phyloP scores from a whole-genome alignment of 2,113 vertebrate species.

The Triplophysa rosa region DNA sequence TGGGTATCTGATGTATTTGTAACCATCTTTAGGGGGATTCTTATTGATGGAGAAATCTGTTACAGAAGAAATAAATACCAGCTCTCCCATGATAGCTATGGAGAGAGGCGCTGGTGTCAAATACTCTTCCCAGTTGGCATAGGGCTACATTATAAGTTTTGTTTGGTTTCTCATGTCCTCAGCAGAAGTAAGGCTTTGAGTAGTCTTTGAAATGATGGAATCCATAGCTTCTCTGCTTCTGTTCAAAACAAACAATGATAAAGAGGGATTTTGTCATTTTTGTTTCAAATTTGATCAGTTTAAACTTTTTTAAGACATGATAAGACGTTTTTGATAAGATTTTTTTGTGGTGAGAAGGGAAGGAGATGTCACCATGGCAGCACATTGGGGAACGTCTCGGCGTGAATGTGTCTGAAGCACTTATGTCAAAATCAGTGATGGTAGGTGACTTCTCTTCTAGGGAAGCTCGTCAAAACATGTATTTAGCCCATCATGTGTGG shows the following conservation, averaged over 20 bases:
- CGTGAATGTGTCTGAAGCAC: no score
- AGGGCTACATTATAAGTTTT: constrained; percentile 42
- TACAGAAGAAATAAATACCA: constrained; percentile 11
- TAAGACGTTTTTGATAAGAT: no score
- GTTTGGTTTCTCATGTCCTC: constrained; percentile 47
- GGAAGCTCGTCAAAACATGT: no score
- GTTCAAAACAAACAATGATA: neutral
- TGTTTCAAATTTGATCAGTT: no score
- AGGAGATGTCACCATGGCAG: no score
- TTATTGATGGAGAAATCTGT: constrained; percentile 47
- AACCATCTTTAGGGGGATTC: constrained; percentile 42
- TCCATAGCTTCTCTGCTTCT: constrained; percentile 31
- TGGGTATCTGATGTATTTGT: constrained; percentile 53
- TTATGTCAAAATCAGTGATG: no score
- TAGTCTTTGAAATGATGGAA: neutral
- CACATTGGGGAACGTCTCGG: no score
- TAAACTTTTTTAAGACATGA: no score
- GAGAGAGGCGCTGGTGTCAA: constrained; percentile 60
- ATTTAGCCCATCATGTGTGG: no score
- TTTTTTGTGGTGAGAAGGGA: no score
- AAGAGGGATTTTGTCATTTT: no score
- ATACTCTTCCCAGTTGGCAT: constrained; percentile 64
- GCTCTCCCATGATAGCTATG: constrained; percentile 62
- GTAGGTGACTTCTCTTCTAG: no score
- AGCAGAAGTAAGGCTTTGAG: constrained; percentile 45